phyloP scores from a whole-genome alignment of 2,113 vertebrate species.

The Rhodinocichla rosea region DNA sequence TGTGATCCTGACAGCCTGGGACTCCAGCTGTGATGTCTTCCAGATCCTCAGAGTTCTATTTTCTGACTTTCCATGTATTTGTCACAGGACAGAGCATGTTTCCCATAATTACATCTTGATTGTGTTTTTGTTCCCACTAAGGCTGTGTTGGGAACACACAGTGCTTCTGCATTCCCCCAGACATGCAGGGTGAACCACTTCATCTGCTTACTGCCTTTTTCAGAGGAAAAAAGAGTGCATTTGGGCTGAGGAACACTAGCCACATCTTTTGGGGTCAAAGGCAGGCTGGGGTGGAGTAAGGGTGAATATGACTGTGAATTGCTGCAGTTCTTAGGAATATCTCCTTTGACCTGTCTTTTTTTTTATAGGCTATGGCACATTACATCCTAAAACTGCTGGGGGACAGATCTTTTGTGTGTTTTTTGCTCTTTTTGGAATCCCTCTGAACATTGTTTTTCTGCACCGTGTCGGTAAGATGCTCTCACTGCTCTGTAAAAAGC shows the following conservation, averaged over 20 bases:
- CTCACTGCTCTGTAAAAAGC: conserved; percentile 47
- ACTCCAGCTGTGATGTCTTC: background rate
- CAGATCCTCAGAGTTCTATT: background rate
- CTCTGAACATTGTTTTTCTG: conserved; percentile 70
- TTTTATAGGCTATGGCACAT: conserved; percentile 64
- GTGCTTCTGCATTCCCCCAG: background rate
- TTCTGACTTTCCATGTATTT: background rate
- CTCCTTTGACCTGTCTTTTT: background rate
- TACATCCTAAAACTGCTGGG: conserved; percentile 59
- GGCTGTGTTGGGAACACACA: background rate
- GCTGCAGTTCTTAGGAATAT: background rate
- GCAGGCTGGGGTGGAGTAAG: background rate
- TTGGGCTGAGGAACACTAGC: background rate
- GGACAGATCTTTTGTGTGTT: conserved; percentile 74
- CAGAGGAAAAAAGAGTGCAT: background rate
- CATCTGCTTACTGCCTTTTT: background rate
- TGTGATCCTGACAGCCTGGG: background rate
- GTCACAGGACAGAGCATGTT: background rate
- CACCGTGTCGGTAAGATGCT: conserved; percentile 58
- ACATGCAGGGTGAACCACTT: background rate
- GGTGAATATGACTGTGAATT: background rate
- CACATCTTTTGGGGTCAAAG: background rate
- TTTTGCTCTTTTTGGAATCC: conserved; percentile 69
- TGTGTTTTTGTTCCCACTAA: background rate
- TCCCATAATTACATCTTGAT: background rate